phyloP scores from a whole-genome alignment of 2,888 invertebrate genomes.

The Pristionchus maxplancki region DNA sequence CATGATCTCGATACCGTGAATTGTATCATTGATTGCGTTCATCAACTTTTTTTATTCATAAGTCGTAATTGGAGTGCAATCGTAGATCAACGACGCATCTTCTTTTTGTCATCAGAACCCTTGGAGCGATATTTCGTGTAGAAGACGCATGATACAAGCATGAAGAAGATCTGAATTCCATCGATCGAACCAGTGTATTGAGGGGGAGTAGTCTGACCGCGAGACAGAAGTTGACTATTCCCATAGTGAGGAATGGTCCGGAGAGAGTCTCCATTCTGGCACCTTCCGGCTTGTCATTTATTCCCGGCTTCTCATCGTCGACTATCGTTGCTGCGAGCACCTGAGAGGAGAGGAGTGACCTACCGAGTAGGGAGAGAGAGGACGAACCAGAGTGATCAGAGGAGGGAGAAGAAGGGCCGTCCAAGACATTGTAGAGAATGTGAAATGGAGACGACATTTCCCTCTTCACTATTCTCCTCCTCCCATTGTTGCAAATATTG shows the following conservation, averaged over 20 bases:
- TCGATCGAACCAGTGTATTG: not conserved
- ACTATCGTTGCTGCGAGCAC: not conserved
- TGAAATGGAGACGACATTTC: not conserved
- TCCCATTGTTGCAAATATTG: not conserved
- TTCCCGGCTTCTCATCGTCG: not conserved
- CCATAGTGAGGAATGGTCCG: not conserved
- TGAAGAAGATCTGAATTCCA: not conserved
- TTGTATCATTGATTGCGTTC: not conserved
- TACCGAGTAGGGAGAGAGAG: not conserved
- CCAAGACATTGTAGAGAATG: not conserved
- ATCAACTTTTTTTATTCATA: constrained; percentile 22
- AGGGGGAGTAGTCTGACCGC: not conserved
- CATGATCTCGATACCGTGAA: not conserved
- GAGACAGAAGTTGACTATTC: not conserved
- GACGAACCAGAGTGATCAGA: constrained; percentile 20
- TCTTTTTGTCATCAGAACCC: constrained; percentile 44
- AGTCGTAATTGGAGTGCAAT: not conserved
- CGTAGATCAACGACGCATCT: constrained; percentile 39
- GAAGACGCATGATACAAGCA: not conserved
- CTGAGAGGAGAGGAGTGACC: not conserved
- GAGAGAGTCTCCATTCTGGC: constrained; percentile 1
- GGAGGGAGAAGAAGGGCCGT: constrained; percentile 1
- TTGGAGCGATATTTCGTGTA: constrained; percentile 44
- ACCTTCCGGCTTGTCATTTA: not conserved
- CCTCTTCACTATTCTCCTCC: not conserved